A percentile compares a stretch with the other conserved stretches of the same genome.
phyloP scores from a whole-genome alignment of 2,888 invertebrate species.

The Hymenopus coronatus region DNA sequence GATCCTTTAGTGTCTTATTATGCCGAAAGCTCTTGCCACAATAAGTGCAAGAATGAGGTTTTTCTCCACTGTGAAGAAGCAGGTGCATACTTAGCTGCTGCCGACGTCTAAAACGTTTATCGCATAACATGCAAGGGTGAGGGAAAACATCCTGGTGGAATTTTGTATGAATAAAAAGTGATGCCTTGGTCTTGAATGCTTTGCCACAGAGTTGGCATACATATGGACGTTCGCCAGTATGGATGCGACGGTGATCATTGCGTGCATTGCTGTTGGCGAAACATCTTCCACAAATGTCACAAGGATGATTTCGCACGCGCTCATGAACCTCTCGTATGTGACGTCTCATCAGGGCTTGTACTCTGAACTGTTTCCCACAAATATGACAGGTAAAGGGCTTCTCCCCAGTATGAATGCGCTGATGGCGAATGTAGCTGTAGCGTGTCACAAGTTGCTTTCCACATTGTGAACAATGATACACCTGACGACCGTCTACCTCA shows the following conservation, averaged over 20 bases:
- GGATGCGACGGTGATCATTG: constrained; percentile 46
- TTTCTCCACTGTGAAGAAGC: constrained; percentile 18
- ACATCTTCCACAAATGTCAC: constrained; percentile 49
- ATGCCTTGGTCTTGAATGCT: constrained; percentile 63
- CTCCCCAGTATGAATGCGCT: constrained; percentile 7
- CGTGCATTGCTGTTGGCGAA: constrained; percentile 53
- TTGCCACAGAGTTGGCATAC: constrained; percentile 51
- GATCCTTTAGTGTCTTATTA: constrained; percentile 23
- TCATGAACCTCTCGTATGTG: constrained; percentile 54
- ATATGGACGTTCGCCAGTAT: constrained; percentile 44
- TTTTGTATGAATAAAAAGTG: constrained; percentile 60
- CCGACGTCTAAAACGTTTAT: constrained; percentile 53
- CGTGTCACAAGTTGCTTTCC: constrained; percentile 16
- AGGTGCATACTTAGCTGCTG: constrained; percentile 37
- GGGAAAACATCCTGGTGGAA: constrained; percentile 58
- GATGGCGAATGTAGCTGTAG: constrained; percentile 2
- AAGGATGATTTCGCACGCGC: constrained; percentile 50
- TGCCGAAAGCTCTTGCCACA: constrained; percentile 23
- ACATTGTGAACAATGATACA: constrained; percentile 24
- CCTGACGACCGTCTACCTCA: not conserved
- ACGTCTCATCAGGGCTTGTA: constrained; percentile 57
- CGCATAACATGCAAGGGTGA: constrained; percentile 58
- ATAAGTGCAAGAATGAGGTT: constrained; percentile 15
- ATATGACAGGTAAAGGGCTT: constrained; percentile 46
- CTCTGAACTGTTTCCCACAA: constrained; percentile 64